Percentiles rank a stretch among this genome's conserved stretches.
These are phyloP conservation scores for Heterotilapia buettikoferi DNA, from an alignment of 2,113 vertebrate species.

Conservation along the genomic window DNA sequence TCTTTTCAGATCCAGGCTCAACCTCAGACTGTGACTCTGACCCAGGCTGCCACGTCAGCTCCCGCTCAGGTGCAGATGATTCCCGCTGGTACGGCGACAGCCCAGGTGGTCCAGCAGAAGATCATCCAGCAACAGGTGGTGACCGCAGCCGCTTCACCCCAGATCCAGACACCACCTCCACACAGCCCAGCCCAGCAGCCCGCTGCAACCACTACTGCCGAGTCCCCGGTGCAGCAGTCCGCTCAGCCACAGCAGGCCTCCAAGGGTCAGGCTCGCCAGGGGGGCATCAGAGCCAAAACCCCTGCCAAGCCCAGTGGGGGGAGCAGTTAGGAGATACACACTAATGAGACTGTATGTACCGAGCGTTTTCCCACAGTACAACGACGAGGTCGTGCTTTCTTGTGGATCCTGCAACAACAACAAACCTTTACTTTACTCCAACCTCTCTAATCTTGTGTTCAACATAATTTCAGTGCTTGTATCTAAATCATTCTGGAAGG, in stretches of 20 bases:
- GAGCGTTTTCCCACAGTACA: background rate
- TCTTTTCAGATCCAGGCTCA: slow-evolving; percentile 74
- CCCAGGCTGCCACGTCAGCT: slow-evolving; percentile 69
- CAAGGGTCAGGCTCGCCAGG: slow-evolving; percentile 73
- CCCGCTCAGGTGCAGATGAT: slow-evolving; percentile 84
- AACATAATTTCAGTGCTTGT: background rate
- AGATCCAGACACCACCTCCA: slow-evolving; percentile 78
- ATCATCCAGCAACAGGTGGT: slow-evolving; percentile 83
- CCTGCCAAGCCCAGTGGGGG: slow-evolving; percentile 79
- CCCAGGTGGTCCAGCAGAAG: slow-evolving; percentile 85
- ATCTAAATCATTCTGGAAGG: background rate
- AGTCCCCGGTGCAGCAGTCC: slow-evolving; percentile 72
- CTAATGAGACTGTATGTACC: background rate
- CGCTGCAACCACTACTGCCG: slow-evolving; percentile 40
- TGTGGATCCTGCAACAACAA: background rate
- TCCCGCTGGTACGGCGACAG: slow-evolving; percentile 69
- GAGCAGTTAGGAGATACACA: slow-evolving; percentile 34
- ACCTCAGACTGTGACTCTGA: slow-evolving; percentile 79
- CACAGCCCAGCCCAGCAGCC: slow-evolving; percentile 79
- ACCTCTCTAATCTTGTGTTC: background rate
- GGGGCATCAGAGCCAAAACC: slow-evolving; percentile 77
- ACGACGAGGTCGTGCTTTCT: background rate
- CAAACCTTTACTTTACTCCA: background rate
- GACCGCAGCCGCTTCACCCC: slow-evolving; percentile 74
- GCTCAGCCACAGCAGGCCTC: slow-evolving; percentile 63